These are phyloP conservation scores for Spea multiplicata DNA, from an alignment of 2,113 vertebrate species.

Conservation along the genomic window DNA sequence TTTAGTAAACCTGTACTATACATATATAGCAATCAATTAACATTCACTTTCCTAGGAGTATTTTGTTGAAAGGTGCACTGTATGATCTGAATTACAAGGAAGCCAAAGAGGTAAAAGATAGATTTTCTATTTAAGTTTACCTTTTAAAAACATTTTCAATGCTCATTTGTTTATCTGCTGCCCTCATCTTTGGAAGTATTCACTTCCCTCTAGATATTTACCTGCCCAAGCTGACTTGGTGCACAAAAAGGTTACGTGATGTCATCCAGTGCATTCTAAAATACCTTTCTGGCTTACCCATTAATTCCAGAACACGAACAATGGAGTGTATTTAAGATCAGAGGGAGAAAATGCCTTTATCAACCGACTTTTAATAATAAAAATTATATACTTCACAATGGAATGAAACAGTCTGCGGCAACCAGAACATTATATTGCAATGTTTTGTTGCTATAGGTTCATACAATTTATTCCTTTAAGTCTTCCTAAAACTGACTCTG, in stretches of 20 bases:
- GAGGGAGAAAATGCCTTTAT: neutral
- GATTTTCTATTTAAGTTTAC: neutral
- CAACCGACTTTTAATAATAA: neutral
- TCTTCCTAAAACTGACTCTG: no score
- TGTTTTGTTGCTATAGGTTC: no score
- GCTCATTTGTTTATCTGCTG: neutral
- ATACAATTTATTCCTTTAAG: no score
- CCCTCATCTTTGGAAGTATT: neutral
- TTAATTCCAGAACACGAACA: neutral
- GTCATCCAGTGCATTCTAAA: neutral
- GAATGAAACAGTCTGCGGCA: neutral
- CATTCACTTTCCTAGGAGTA: no score
- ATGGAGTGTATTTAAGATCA: neutral
- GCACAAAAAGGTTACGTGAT: constrained; percentile 5
- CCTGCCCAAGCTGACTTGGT: neutral
- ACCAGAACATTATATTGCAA: no score
- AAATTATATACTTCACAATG: neutral
- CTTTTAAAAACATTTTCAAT: neutral
- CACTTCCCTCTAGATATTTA: neutral
- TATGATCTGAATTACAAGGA: neutral
- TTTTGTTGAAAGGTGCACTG: no score
- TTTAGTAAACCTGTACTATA: no score
- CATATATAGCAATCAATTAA: no score
- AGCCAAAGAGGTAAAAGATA: neutral
- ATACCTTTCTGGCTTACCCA: neutral